Conservation (phyloP, 2,113 vertebrate species). For the Donacobius atricapilla region DNA sequence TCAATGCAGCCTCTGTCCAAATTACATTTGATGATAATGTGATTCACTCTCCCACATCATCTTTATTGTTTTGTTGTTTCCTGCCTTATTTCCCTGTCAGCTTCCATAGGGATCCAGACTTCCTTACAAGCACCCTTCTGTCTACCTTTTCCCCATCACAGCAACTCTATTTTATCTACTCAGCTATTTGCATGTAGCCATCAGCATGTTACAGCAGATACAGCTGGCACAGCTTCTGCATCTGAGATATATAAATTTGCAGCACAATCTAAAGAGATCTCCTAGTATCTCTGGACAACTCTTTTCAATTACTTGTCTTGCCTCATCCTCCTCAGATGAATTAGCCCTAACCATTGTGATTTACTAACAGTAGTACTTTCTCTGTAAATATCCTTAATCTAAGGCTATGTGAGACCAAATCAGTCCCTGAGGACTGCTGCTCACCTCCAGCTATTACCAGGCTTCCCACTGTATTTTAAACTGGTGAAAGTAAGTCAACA, state of each 20-base stretch:
- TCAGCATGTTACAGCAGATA: neutral
- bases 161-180: neutral
- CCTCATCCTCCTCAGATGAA: neutral
- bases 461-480: neutral
- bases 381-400: neutral
- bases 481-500: neutral
- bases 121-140: neutral
- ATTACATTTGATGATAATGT: neutral
- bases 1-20: neutral
- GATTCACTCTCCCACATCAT: neutral
- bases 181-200: neutral
- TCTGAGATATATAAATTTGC: neutral
- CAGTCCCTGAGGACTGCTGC: neutral
- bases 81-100: neutral
- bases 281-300: neutral
- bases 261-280: neutral
- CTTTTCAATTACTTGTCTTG: neutral
- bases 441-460: neutral
- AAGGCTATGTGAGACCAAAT: neutral
- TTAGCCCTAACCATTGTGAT: neutral
- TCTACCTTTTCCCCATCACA: neutral
- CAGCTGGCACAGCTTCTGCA: neutral
- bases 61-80: neutral
- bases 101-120: neutral
- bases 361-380: neutral